These are phyloP conservation scores for Chironomus tepperi DNA, from an alignment of 1,140 invertebrate species.

Conservation along the genomic window DNA sequence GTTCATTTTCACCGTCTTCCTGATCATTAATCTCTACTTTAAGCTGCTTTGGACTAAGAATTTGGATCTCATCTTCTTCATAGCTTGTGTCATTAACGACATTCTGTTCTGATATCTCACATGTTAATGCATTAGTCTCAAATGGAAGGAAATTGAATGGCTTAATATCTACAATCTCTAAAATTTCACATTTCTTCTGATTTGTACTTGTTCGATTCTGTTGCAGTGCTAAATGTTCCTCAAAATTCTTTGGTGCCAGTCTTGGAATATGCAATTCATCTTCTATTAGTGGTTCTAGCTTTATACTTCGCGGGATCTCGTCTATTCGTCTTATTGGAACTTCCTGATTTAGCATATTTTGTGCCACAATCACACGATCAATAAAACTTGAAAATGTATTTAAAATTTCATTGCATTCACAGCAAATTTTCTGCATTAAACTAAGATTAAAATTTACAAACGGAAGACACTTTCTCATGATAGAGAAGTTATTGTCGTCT, in stretches of 20 bases:
- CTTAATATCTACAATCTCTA: slow-evolving; percentile 11
- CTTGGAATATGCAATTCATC: neutral
- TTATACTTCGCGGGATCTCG: neutral
- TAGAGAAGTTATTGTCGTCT: neutral
- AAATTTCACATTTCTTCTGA: slow-evolving; percentile 10
- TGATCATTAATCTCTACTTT: slow-evolving; percentile 2
- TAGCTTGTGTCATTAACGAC: neutral
- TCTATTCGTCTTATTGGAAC: neutral
- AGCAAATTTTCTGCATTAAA: neutral
- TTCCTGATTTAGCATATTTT: neutral
- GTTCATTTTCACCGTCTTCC: neutral
- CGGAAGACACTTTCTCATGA: neutral
- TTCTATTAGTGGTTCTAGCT: neutral
- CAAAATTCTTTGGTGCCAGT: neutral
- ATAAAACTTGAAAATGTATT: slow-evolving; percentile 19
- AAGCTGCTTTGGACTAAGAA: neutral
- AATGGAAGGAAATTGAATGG: neutral
- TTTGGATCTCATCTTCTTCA: neutral
- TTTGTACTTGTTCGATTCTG: neutral
- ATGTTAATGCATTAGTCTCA: neutral
- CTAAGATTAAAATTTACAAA: neutral
- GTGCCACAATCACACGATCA: neutral
- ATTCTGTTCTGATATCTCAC: neutral
- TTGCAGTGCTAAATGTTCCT: neutral
- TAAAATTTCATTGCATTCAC: neutral